Conservation (phyloP, 2,888 invertebrate species). For the Serrognathus titanus region DNA sequence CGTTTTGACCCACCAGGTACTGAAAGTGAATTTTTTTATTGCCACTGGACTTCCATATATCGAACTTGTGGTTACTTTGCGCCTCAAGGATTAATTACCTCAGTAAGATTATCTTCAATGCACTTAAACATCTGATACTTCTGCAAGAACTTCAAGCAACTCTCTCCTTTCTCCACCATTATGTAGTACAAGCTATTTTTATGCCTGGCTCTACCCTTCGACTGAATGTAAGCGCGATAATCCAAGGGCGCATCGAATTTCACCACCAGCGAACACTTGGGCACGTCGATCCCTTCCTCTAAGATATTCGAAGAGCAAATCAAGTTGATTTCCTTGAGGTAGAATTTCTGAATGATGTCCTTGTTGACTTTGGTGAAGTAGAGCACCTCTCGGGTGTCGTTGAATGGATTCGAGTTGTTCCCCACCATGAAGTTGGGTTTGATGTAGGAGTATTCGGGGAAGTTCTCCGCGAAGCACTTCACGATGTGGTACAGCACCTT, state of each 20-base stretch:
- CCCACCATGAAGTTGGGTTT: slow-evolving; percentile 74
- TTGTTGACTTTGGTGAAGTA: slow-evolving; percentile 52
- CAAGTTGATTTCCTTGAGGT: slow-evolving; percentile 59
- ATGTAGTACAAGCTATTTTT: slow-evolving; percentile 59
- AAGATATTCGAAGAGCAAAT: slow-evolving; percentile 75
- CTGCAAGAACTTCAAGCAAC: slow-evolving; percentile 25
- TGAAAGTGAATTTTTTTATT: slow-evolving; percentile 34
- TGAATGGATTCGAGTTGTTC: slow-evolving; percentile 56
- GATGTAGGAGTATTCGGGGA: slow-evolving; percentile 57
- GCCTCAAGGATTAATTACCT: no score
- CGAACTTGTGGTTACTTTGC: no score
- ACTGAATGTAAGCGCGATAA: slow-evolving; percentile 82
- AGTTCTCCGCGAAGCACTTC: slow-evolving; percentile 49
- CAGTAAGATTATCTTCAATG: slow-evolving; percentile 56
- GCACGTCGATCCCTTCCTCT: slow-evolving; percentile 88
- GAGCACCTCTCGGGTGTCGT: slow-evolving; percentile 55
- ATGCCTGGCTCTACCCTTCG: slow-evolving; percentile 83
- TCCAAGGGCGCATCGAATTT: slow-evolving; percentile 69
- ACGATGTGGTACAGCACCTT: slow-evolving; percentile 70
- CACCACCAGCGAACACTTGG: slow-evolving; percentile 75
- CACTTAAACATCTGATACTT: slow-evolving; percentile 45
- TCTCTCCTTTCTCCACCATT: slow-evolving; percentile 48
- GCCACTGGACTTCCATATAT: no score
- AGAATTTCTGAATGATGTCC: slow-evolving; percentile 56
- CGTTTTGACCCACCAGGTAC: slow-evolving; percentile 57